Conservation (phyloP, 2,113 vertebrate species). For the Nematolebias whitei region DNA sequence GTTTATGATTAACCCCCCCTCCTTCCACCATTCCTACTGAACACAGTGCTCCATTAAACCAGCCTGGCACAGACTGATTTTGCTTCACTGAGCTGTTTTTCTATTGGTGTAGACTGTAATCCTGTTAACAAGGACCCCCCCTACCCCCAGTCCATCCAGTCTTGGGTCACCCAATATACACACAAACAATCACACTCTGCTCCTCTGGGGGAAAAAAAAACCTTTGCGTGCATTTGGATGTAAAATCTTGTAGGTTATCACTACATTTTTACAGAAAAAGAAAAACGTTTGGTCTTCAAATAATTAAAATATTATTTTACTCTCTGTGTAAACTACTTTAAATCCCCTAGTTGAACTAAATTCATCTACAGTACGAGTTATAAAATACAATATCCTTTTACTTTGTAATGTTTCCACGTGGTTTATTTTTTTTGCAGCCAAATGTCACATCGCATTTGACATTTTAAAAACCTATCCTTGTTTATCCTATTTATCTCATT, state of each 20-base stretch:
- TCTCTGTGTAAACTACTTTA: slow-evolving; percentile 5
- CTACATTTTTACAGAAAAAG: too few relatives aligned
- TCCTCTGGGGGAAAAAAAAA: too few relatives aligned
- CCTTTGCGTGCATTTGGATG: slow-evolving; percentile 35
- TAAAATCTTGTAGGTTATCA: slow-evolving; percentile 15
- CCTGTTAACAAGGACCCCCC: slow-evolving; percentile 58
- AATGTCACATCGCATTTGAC: too few relatives aligned
- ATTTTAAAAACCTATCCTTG: too few relatives aligned
- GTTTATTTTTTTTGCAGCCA: too few relatives aligned
- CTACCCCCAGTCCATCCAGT: slow-evolving; percentile 3
- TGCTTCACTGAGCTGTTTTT: slow-evolving; percentile 50
- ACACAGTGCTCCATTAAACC: slow-evolving; percentile 44
- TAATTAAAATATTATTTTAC: too few relatives aligned
- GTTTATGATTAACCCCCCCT: slow-evolving; percentile 53
- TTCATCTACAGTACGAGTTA: background rate
- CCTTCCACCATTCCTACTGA: slow-evolving; percentile 47
- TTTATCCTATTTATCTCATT: too few relatives aligned
- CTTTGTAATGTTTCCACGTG: too few relatives aligned
- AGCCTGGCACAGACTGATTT: slow-evolving; percentile 62
- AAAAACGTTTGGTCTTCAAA: too few relatives aligned
- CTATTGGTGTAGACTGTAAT: slow-evolving; percentile 65
- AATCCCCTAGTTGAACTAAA: background rate
- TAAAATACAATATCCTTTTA: too few relatives aligned
- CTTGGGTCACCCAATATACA: slow-evolving; percentile 7
- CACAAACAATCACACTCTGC: too few relatives aligned